Evolutionary conservation across 2,113 vertebrate genomes (phyloP), one percentile per base, ranked within the genome.

Genomic region (Tenebrosternarchus preto): DNA sequence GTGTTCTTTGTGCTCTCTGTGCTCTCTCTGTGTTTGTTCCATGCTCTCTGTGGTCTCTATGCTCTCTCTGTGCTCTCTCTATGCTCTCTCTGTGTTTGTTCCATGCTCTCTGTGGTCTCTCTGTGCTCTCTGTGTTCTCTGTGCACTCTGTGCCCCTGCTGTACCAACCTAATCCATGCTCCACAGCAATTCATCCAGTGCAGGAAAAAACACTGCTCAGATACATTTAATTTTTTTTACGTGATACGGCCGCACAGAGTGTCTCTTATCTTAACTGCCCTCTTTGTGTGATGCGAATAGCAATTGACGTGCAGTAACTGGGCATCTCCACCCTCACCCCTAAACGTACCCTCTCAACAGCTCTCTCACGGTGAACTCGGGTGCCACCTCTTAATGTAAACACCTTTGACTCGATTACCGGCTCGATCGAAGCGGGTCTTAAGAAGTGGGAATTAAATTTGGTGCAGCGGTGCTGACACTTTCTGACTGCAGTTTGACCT

Each of bases 61-160:
- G n/a, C n/a, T n/a, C n/a, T n/a, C 39, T 53, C 69, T 69, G 83
- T n/a, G n/a, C n/a, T n/a, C n/a, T n/a, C n/a, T n/a, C n/a, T n/a
- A n/a, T n/a, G n/a, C n/a, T n/a, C 56, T 78, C 61, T 70, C 69
- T 43, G 67, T 20, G 46, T 66, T 76, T n/a, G n/a, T 39, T 27
- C 60, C 24, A 17, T n/a, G n/a, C n/a, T n/a, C n/a, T n/a, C 39
- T 53, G 73, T 69, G 83, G 46, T 78, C 61, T 70, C 69, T 43
- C 59, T 20, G 46, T 66, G n/a, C 56, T 78, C 61, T 70, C 69
- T 43, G 67, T 20, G 46, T 66, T 76, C 56, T 27, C 60, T 29
- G n/a, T n/a, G n/a, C n/a, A n/a, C n/a, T n/a, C 39, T 53, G 73
- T 69, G 83, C 70, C 75, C 78, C 56, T 74, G 69, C 50, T 11